Evolutionary conservation across 2,888 invertebrate genomes (phyloP).

Genomic region (Mimachlamys varia): DNA sequence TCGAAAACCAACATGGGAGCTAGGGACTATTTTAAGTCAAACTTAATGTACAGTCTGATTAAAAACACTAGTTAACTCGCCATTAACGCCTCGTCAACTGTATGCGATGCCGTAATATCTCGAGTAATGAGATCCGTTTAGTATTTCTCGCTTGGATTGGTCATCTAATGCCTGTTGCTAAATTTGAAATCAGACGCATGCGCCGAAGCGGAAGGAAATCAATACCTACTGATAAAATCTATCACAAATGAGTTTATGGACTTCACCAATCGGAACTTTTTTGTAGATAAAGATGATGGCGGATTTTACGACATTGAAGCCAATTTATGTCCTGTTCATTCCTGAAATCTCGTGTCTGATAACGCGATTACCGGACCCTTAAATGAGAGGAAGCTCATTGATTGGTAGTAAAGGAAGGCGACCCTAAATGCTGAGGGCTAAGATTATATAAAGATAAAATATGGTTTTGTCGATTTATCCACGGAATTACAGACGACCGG

Average conservation of each 20-base stretch:
- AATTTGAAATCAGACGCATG: conserved; percentile 21
- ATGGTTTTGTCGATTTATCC: conserved; percentile 5
- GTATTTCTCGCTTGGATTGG: conserved; percentile 8
- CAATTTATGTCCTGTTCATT: conserved; percentile 34
- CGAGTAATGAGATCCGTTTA: conserved; percentile 15
- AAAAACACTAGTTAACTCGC: conserved; percentile 14
- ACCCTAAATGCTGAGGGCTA: neutral
- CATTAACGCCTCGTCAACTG: neutral
- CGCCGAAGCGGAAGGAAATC: conserved; percentile 10
- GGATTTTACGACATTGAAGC: conserved; percentile 34
- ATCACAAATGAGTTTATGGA: conserved; percentile 31
- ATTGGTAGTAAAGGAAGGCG: conserved; percentile 29
- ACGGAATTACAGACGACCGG: conserved; percentile 1
- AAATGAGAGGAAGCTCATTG: conserved; percentile 36
- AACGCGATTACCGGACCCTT: conserved; percentile 31
- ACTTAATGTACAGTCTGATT: neutral
- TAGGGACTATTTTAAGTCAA: neutral
- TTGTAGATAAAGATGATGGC: conserved; percentile 34
- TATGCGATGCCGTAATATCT: neutral
- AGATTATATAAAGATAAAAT: conserved; percentile 20
- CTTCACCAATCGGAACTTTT: conserved; percentile 21
- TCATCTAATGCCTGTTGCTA: conserved; percentile 15
- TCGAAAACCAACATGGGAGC: neutral
- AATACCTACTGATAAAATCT: conserved; percentile 10
- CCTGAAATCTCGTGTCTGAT: conserved; percentile 31